phyloP scores from a whole-genome alignment of 2,888 invertebrate species.

The Chrysina gloriosa region DNA sequence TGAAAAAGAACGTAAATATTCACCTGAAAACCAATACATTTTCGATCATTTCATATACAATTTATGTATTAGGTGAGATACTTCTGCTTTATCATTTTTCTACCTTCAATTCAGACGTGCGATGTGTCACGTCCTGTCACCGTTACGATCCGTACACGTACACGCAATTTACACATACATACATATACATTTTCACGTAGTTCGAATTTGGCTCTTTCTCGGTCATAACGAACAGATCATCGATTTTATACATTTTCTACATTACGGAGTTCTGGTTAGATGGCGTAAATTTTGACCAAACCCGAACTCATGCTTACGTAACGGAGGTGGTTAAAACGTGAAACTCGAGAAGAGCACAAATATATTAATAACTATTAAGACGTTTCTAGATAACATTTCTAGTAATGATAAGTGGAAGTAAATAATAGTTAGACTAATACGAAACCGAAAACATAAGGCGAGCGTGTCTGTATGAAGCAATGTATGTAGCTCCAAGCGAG shows the following conservation, averaged over 20 bases:
- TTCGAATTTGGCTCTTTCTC: not conserved
- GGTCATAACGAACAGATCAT: slow-evolving; percentile 7
- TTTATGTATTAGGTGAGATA: not conserved
- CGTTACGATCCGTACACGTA: not conserved
- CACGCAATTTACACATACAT: not conserved
- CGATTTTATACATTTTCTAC: slow-evolving; percentile 17
- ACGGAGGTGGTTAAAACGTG: not conserved
- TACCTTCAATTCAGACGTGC: not conserved
- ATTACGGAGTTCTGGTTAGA: slow-evolving; percentile 6
- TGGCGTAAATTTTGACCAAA: slow-evolving; percentile 19
- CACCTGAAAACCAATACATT: not conserved
- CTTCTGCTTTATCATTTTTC: not conserved
- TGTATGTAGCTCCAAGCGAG: slow-evolving; percentile 3
- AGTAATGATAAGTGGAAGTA: not conserved
- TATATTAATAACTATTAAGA: slow-evolving; percentile 1
- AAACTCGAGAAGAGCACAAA: not conserved
- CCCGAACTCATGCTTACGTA: slow-evolving; percentile 1
- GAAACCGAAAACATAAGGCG: not conserved
- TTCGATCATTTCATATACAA: not conserved
- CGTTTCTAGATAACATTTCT: slow-evolving; percentile 10
- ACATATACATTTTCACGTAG: no score
- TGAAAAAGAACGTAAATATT: no score
- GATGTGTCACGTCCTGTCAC: not conserved
- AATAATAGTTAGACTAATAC: not conserved
- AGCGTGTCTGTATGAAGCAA: not conserved